Conservation (phyloP, 2,888 invertebrate species). For the Eupsilia transversa region DNA sequence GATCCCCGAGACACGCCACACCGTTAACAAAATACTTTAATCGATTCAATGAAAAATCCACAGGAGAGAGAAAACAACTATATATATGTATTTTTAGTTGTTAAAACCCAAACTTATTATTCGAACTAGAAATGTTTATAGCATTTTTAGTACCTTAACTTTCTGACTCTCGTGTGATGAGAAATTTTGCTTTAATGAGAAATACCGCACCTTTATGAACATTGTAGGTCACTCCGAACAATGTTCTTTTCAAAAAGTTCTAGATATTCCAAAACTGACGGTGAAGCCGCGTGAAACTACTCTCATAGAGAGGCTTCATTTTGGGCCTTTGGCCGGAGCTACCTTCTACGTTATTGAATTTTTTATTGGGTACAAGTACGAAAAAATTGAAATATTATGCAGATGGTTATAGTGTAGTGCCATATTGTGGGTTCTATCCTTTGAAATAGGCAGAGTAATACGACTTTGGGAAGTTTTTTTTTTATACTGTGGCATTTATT, state of each 20-base stretch:
- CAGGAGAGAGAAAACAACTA: no score
- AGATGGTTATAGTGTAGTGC: slow-evolving; percentile 32
- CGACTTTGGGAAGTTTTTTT: slow-evolving; percentile 25
- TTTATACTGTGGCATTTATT: slow-evolving; percentile 22
- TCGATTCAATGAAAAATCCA: no score
- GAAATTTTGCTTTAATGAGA: background rate
- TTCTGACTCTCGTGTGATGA: background rate
- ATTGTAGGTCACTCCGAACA: background rate
- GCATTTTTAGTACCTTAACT: background rate
- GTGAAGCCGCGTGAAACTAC: background rate
- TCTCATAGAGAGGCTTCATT: slow-evolving; percentile 6
- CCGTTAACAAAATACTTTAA: no score
- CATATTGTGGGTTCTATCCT: slow-evolving; percentile 42
- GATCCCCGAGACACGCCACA: no score
- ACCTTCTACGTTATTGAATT: slow-evolving; percentile 52
- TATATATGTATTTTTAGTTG: no score
- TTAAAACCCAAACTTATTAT: background rate
- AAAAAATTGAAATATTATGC: slow-evolving; percentile 53
- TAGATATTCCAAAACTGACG: background rate
- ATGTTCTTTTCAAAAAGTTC: background rate
- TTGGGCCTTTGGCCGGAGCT: slow-evolving; percentile 23
- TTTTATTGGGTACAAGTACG: slow-evolving; percentile 39
- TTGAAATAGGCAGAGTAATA: slow-evolving; percentile 40
- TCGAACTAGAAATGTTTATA: background rate
- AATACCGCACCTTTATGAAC: background rate